Percentiles rank a stretch among this genome's conserved stretches.
phyloP scores from a whole-genome alignment of 1,140 invertebrate species.

The Mylabris phalerata region DNA sequence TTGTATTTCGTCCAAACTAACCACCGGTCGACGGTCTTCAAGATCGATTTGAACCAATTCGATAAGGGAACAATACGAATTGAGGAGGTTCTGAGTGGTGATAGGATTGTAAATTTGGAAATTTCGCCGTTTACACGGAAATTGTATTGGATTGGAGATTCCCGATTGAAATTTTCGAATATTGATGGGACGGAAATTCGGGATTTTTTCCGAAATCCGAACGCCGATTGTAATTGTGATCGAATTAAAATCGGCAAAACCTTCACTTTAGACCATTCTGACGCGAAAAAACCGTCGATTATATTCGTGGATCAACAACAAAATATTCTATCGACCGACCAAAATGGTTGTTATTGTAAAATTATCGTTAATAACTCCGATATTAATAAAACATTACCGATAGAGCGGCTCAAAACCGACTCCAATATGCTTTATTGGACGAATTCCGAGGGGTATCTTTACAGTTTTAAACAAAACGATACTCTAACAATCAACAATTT shows the following conservation, averaged over 20 bases:
- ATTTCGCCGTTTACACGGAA: slow-evolving; percentile 65
- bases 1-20: slow-evolving; percentile 71
- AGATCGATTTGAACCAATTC: slow-evolving; percentile 50
- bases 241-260: slow-evolving; percentile 50
- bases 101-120: slow-evolving; percentile 56
- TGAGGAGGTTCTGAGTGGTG: slow-evolving; percentile 44
- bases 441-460: slow-evolving; percentile 54
- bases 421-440: slow-evolving; percentile 65
- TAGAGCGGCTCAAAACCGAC: slow-evolving; percentile 57
- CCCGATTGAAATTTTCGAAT: slow-evolving; percentile 56
- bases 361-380: slow-evolving; percentile 43
- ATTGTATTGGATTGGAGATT: slow-evolving; percentile 66
- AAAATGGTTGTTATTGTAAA: slow-evolving; percentile 61
- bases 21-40: slow-evolving; percentile 47
- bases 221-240: neutral
- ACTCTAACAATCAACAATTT: slow-evolving; percentile 16
- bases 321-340: slow-evolving; percentile 58
- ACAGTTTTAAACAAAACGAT: slow-evolving; percentile 54
- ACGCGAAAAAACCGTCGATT: slow-evolving; percentile 52
- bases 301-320: slow-evolving; percentile 56
- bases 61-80: slow-evolving; percentile 43
- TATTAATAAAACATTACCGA: slow-evolving; percentile 43
- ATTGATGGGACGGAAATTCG: slow-evolving; percentile 48
- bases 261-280: slow-evolving; percentile 60
- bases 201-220: slow-evolving; percentile 48